A percentile compares a stretch with the other conserved stretches of the same genome.
phyloP scores from a whole-genome alignment of 2,888 invertebrate genomes.

The Elysia crispata region DNA sequence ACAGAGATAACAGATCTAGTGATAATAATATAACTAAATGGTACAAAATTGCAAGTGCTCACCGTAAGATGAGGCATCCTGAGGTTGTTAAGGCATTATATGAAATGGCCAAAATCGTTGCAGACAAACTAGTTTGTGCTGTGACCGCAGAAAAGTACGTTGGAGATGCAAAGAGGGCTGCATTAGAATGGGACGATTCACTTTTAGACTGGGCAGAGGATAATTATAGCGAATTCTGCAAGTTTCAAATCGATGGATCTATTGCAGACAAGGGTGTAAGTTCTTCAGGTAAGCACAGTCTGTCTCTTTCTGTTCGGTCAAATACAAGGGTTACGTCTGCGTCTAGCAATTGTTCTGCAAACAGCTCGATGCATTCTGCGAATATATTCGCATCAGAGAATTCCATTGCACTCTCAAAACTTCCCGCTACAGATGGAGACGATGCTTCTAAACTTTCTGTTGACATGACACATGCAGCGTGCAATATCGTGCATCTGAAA shows the following conservation, averaged over 20 bases:
- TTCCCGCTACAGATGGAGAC: no score
- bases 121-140: background rate
- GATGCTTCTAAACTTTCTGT: no score
- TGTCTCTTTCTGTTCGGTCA: no score
- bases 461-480: background rate
- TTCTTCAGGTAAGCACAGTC: no score
- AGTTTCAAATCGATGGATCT: no score
- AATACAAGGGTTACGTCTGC: no score
- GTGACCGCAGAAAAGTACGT: background rate
- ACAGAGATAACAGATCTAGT: background rate
- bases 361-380: no score
- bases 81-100: constrained; percentile 27
- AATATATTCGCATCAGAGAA: no score
- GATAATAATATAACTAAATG: background rate
- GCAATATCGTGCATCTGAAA: constrained; percentile 20
- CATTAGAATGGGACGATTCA: background rate
- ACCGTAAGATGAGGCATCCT: constrained; percentile 32
- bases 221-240: no score
- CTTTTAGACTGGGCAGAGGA: constrained; percentile 5
- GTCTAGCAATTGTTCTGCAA: no score
- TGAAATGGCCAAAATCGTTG: constrained; percentile 17
- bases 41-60: constrained; percentile 4
- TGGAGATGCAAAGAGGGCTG: constrained; percentile 14
- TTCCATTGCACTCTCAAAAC: no score
- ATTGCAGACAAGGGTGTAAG: no score